phyloP scores from a whole-genome alignment of 1,140 invertebrate genomes.

The Bombus turneri region DNA sequence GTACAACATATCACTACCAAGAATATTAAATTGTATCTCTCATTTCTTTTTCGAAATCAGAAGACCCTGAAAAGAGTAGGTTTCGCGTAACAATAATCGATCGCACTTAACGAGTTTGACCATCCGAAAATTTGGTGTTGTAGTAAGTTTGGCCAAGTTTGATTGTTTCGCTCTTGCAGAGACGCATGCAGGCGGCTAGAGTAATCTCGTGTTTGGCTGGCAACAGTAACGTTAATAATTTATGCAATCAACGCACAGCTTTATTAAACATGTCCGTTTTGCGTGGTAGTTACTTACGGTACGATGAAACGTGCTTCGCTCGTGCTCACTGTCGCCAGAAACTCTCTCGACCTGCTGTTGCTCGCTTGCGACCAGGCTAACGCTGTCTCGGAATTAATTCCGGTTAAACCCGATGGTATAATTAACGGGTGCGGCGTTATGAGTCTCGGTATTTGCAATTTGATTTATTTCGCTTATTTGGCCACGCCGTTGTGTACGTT shows the following conservation, averaged over 20 bases:
- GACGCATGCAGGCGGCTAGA: not conserved
- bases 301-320: constrained; percentile 21
- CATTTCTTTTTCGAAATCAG: too few species aligned
- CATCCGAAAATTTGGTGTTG: too few species aligned
- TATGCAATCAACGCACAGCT: constrained; percentile 59
- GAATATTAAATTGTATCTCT: too few species aligned
- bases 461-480: constrained; percentile 27
- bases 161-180: not conserved
- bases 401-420: constrained; percentile 41
- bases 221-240: constrained; percentile 58
- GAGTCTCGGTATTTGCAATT: constrained; percentile 13
- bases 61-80: too few species aligned
- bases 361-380: not conserved
- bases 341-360: not conserved
- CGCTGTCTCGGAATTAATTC: constrained; percentile 48
- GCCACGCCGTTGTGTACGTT: not conserved
- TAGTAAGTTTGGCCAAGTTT: not conserved
- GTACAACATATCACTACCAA: too few species aligned
- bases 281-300: constrained; percentile 51
- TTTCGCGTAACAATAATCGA: too few species aligned
- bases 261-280: constrained; percentile 50
- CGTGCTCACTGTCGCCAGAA: constrained; percentile 21
- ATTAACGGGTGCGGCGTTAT: constrained; percentile 38
- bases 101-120: too few species aligned
- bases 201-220: not conserved